A percentile compares a stretch with the other conserved stretches of the same genome.
phyloP scores from a whole-genome alignment of 2,888 invertebrate genomes.

The Chironomus riparius region DNA sequence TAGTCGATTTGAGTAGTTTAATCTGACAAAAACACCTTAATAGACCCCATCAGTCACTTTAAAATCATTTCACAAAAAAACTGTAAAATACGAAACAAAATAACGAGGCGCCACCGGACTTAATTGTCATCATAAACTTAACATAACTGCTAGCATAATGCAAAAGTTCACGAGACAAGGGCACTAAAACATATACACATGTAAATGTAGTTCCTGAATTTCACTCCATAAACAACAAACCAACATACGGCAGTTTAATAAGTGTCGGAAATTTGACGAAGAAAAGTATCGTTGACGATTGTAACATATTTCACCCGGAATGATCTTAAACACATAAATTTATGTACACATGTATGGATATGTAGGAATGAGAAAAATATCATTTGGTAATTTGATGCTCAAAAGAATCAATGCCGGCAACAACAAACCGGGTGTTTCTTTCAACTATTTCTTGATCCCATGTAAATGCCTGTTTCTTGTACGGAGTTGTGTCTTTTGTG shows the following conservation, averaged over 20 bases:
- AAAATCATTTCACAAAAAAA: background rate
- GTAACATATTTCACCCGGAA: slow-evolving; percentile 19
- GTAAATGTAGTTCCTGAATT: background rate
- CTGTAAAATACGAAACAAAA: background rate
- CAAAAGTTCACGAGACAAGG: background rate
- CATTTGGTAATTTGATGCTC: slow-evolving; percentile 25
- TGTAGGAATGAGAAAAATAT: background rate
- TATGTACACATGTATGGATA: too few relatives aligned
- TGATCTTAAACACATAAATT: too few relatives aligned
- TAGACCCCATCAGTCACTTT: too few relatives aligned
- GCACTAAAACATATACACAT: background rate
- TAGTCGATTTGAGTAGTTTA: too few relatives aligned
- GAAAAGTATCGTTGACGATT: slow-evolving; percentile 6
- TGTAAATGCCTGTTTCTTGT: too few relatives aligned
- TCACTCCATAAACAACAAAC: background rate
- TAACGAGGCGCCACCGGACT: background rate
- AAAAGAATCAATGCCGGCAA: slow-evolving; percentile 23
- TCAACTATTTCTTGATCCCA: background rate
- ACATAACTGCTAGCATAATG: background rate
- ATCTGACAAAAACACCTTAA: too few relatives aligned
- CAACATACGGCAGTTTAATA: background rate
- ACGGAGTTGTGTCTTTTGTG: background rate
- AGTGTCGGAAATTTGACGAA: background rate
- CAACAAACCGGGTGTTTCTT: slow-evolving; percentile 22
- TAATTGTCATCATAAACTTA: background rate